Percentiles rank a stretch among this genome's conserved stretches.
phyloP scores from a whole-genome alignment of 2,888 invertebrate genomes.

The Lasioglossum oenotherae region DNA sequence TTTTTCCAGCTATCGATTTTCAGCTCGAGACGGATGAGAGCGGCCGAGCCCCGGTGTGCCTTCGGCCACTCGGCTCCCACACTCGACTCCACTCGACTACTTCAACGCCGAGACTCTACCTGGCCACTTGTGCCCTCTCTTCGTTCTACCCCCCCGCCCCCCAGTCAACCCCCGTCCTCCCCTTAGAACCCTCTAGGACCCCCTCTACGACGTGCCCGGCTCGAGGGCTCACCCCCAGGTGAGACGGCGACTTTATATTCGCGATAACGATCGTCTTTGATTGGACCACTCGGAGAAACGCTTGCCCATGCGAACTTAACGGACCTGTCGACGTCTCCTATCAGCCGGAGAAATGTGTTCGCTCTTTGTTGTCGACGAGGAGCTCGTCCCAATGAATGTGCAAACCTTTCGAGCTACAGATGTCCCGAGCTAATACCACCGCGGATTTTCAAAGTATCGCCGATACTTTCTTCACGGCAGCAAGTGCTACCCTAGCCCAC shows the following conservation, averaged over 20 bases:
- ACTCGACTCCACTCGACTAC: constrained; percentile 79
- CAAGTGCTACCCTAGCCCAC: too few species aligned
- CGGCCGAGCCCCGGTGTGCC: constrained; percentile 74
- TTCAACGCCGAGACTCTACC: constrained; percentile 72
- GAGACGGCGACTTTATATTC: constrained; percentile 53
- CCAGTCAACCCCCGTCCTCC: not conserved
- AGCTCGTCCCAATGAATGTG: not conserved
- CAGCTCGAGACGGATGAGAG: constrained; percentile 80
- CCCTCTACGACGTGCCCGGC: constrained; percentile 11
- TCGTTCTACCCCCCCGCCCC: constrained; percentile 35
- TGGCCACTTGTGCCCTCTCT: constrained; percentile 54
- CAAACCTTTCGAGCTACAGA: not conserved
- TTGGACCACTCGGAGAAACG: constrained; percentile 55
- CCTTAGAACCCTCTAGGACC: constrained; percentile 1
- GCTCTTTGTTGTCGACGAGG: not conserved
- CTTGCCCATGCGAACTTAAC: constrained; percentile 39
- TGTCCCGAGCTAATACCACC: not conserved
- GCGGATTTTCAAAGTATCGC: not conserved
- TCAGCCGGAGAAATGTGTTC: constrained; percentile 1
- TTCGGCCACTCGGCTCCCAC: constrained; percentile 79
- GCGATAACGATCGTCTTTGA: constrained; percentile 64
- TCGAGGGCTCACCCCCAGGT: constrained; percentile 58
- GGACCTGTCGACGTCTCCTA: constrained; percentile 2
- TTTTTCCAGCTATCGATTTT: constrained; percentile 83
- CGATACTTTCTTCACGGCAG: too few species aligned